Percentiles rank a stretch among this genome's conserved stretches.
These are phyloP conservation scores for Lepidurus arcticus DNA, from an alignment of 1,140 invertebrate species.

Conservation along the genomic window DNA sequence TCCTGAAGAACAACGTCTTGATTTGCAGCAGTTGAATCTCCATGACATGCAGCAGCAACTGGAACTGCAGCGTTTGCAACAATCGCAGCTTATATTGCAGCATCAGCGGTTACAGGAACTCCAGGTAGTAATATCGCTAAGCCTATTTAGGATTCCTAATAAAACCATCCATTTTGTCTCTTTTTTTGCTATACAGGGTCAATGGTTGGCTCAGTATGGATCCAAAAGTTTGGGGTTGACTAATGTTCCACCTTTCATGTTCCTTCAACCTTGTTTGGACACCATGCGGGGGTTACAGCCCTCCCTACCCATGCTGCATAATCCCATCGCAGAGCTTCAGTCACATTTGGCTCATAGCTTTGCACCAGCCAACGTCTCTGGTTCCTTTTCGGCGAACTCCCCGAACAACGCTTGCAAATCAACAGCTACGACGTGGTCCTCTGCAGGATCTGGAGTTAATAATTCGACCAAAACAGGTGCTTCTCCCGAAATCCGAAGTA, in stretches of 20 bases:
- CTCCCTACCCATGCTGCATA: neutral
- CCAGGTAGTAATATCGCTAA: neutral
- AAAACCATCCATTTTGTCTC: neutral
- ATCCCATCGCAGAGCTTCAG: neutral
- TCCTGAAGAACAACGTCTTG: neutral
- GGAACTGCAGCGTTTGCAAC: slow-evolving; percentile 2
- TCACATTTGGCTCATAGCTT: neutral
- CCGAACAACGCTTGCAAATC: slow-evolving; percentile 8
- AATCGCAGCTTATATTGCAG: neutral
- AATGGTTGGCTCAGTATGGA: neutral
- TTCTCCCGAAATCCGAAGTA: neutral
- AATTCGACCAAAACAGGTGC: neutral
- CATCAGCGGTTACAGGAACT: slow-evolving; percentile 7
- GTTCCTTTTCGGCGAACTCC: neutral
- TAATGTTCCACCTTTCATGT: neutral
- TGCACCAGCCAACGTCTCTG: neutral
- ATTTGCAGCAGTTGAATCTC: slow-evolving; percentile 12
- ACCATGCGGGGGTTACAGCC: slow-evolving; percentile 3
- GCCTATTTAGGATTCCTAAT: too few relatives aligned
- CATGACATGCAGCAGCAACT: slow-evolving; percentile 9
- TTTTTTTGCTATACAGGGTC: neutral
- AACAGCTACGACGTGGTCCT: neutral
- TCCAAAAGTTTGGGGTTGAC: neutral
- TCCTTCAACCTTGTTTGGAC: neutral
- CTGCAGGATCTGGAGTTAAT: neutral